These are phyloP conservation scores for Proisotoma minuta DNA, from an alignment of 2,888 invertebrate genomes.

Conservation along the genomic window DNA sequence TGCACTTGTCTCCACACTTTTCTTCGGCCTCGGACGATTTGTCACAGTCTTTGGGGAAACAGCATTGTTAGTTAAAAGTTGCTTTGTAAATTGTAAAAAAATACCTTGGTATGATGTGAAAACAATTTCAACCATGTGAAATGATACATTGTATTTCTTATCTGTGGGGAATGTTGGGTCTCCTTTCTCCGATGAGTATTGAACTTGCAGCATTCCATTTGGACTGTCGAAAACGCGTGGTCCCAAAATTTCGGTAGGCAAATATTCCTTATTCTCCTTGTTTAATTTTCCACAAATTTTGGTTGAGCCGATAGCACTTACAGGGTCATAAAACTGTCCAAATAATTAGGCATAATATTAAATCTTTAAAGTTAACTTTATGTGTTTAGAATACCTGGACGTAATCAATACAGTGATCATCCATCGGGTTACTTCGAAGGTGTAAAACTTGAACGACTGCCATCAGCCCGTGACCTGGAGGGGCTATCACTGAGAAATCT, in stretches of 20 bases:
- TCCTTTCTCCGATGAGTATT: slow-evolving; percentile 31
- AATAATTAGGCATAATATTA: background rate
- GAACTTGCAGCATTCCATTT: slow-evolving; percentile 18
- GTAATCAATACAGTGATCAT: slow-evolving; percentile 21
- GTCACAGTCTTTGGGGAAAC: slow-evolving; percentile 12
- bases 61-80: too few species aligned
- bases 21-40: slow-evolving; percentile 4
- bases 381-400: slow-evolving; percentile 21
- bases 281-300: slow-evolving; percentile 35
- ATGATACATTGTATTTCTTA: slow-evolving; percentile 18
- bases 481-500: slow-evolving; percentile 34
- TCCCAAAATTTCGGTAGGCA: slow-evolving; percentile 31
- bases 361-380: background rate
- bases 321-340: slow-evolving; percentile 23
- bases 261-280: slow-evolving; percentile 32
- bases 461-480: slow-evolving; percentile 42
- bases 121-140: slow-evolving; percentile 41
- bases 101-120: slow-evolving; percentile 44
- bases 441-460: slow-evolving; percentile 43
- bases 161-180: slow-evolving; percentile 4
- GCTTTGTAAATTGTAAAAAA: too few species aligned
- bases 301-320: slow-evolving; percentile 22
- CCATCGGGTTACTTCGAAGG: slow-evolving; percentile 21
- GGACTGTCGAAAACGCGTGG: slow-evolving; percentile 35
- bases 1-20: slow-evolving; percentile 38